Conservation (phyloP, 2,888 invertebrate species). For the Scrobipalpa costella region DNA sequence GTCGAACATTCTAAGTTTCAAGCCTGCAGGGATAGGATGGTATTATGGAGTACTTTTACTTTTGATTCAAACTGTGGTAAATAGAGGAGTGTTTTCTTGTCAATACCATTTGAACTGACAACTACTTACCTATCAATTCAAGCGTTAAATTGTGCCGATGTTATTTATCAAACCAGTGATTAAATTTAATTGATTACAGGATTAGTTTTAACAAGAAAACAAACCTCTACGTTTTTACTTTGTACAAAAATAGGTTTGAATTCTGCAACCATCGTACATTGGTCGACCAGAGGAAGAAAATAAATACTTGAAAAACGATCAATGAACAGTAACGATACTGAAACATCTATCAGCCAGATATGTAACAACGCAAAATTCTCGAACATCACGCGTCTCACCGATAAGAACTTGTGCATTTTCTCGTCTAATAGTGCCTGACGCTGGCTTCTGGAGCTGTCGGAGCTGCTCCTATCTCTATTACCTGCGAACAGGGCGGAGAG, state of each 20-base stretch:
- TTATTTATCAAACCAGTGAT: neutral
- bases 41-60: slow-evolving; percentile 19
- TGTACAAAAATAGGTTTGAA: slow-evolving; percentile 48
- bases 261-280: slow-evolving; percentile 67
- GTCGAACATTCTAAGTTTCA: neutral
- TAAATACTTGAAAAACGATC: slow-evolving; percentile 48
- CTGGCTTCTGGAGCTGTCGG: slow-evolving; percentile 86
- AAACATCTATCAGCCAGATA: slow-evolving; percentile 70
- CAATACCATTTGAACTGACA: too few species aligned
- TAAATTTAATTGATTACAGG: too few species aligned
- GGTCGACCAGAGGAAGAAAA: slow-evolving; percentile 67
- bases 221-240: slow-evolving; percentile 47
- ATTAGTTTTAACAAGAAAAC: slow-evolving; percentile 42
- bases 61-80: slow-evolving; percentile 21
- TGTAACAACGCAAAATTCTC: slow-evolving; percentile 68
- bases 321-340: slow-evolving; percentile 59
- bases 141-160: too few species aligned
- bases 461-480: slow-evolving; percentile 84
- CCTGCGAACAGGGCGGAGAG: slow-evolving; percentile 77
- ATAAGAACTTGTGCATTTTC: slow-evolving; percentile 96
- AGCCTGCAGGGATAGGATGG: too few species aligned
- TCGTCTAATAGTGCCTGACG: slow-evolving; percentile 94
- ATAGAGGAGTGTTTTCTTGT: slow-evolving; percentile 18
- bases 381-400: slow-evolving; percentile 85
- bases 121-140: too few species aligned